phyloP scores from a whole-genome alignment of 2,888 invertebrate genomes.

The Bugula neritina region DNA sequence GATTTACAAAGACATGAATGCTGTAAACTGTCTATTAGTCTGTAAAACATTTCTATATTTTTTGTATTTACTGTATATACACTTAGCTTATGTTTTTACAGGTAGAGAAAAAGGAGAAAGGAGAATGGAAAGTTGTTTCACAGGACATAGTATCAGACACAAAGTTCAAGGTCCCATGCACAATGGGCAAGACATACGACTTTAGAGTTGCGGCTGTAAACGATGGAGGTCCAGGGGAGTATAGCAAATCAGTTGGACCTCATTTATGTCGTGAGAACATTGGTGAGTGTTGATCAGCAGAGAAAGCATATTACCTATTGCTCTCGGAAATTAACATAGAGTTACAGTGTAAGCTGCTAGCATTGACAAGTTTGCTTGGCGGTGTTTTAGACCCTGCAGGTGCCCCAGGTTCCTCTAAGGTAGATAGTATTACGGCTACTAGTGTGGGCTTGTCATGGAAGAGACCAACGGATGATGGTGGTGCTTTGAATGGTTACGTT shows the following conservation, averaged over 20 bases:
- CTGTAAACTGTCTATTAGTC: no score
- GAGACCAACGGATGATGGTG: conserved; percentile 52
- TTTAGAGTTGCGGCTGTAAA: conserved; percentile 54
- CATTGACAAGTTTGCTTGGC: no score
- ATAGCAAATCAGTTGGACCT: conserved; percentile 76
- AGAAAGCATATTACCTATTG: no score
- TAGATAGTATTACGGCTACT: conserved; percentile 63
- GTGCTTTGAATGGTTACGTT: conserved; percentile 48
- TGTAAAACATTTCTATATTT: no score
- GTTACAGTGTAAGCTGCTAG: no score
- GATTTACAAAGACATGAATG: no score
- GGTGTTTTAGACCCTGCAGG: conserved; percentile 34
- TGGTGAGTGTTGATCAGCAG: conserved; percentile 49
- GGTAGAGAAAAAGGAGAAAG: conserved; percentile 87
- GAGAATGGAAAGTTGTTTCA: conserved; percentile 54
- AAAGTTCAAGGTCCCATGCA: conserved; percentile 46
- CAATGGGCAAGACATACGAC: conserved; percentile 49
- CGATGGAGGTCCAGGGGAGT: conserved; percentile 66
- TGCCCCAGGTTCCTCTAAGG: conserved; percentile 43
- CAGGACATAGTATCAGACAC: conserved; percentile 43
- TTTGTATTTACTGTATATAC: no score
- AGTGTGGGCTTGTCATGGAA: conserved; percentile 65
- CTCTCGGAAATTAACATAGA: no score
- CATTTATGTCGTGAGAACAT: conserved; percentile 52
- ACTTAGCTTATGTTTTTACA: no score